Evolutionary conservation across 2,888 invertebrate species (phyloP).

Genomic region (Xanthostigma xanthostigma): DNA sequence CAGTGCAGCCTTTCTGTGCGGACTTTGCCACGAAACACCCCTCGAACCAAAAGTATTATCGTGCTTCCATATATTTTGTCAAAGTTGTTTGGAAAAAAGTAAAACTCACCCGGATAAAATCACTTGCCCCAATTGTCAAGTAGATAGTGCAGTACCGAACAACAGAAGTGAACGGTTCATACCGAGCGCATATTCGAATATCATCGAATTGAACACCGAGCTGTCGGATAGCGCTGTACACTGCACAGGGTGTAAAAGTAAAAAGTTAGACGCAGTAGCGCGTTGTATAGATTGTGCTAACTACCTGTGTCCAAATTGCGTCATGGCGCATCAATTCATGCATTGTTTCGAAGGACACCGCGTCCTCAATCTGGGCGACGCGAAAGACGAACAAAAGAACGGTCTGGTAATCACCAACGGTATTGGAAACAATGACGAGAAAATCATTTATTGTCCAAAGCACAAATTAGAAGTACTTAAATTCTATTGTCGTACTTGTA

Average conservation of each 20-base stretch:
- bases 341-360: slow-evolving; percentile 96
- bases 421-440: slow-evolving; percentile 36
- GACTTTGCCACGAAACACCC: slow-evolving; percentile 61
- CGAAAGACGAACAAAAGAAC: slow-evolving; percentile 43
- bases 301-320: slow-evolving; percentile 91
- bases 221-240: slow-evolving; percentile 41
- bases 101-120: slow-evolving; percentile 54
- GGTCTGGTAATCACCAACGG: slow-evolving; percentile 16
- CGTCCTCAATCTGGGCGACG: slow-evolving; percentile 55
- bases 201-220: slow-evolving; percentile 19
- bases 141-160: slow-evolving; percentile 21
- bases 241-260: slow-evolving; percentile 94
- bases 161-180: neutral
- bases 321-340: slow-evolving; percentile 98
- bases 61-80: slow-evolving; percentile 76
- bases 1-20: slow-evolving; percentile 32
- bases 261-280: slow-evolving; percentile 86
- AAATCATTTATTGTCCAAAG: slow-evolving; percentile 62
- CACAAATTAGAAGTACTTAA: slow-evolving; percentile 85
- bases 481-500: slow-evolving; percentile 89
- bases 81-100: slow-evolving; percentile 62
- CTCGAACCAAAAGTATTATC: slow-evolving; percentile 59
- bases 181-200: slow-evolving; percentile 31
- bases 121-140: slow-evolving; percentile 53
- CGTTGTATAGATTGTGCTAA: slow-evolving; percentile 94